Percentiles rank a stretch among this genome's conserved stretches.
phyloP scores from a whole-genome alignment of 2,797 vertebrate species.

The Pseudocheirus occidentalis region DNA sequence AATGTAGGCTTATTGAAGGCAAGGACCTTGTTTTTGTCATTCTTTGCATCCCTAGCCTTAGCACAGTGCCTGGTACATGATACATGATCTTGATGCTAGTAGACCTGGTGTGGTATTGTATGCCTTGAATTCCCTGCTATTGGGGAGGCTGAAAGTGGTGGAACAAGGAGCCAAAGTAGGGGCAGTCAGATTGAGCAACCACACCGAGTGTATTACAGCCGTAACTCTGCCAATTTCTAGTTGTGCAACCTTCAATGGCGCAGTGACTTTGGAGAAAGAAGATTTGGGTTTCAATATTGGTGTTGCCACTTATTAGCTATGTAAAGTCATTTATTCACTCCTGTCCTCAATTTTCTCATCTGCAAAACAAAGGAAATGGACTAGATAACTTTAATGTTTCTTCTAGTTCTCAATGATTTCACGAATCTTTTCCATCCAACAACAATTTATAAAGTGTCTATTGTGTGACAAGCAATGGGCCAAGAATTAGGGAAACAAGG shows the following conservation, averaged over 20 bases:
- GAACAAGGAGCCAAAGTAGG: not conserved
- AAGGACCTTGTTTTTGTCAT: not conserved
- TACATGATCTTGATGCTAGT: not conserved
- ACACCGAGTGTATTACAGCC: not conserved
- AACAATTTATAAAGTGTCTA: not conserved
- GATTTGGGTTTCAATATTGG: not conserved
- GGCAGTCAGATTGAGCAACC: not conserved
- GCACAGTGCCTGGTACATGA: not conserved
- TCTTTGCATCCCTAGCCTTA: not conserved
- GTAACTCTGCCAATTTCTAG: not conserved
- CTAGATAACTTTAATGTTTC: not conserved
- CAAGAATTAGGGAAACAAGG: not conserved
- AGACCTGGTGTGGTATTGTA: not conserved
- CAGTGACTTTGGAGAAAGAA: not conserved
- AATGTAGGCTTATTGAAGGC: not conserved
- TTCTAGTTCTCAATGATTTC: not conserved
- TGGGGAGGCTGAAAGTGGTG: not conserved
- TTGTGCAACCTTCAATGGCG: not conserved
- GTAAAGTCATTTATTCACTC: not conserved
- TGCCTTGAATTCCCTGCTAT: not conserved
- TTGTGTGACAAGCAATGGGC: not conserved
- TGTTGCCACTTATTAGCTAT: not conserved
- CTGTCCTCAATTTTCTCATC: too few relatives aligned
- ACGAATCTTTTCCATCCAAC: not conserved
- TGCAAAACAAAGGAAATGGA: not conserved